Evolutionary conservation across 2,797 vertebrate genomes (phyloP).

Genomic region (Sebastes hubbsi): DNA sequence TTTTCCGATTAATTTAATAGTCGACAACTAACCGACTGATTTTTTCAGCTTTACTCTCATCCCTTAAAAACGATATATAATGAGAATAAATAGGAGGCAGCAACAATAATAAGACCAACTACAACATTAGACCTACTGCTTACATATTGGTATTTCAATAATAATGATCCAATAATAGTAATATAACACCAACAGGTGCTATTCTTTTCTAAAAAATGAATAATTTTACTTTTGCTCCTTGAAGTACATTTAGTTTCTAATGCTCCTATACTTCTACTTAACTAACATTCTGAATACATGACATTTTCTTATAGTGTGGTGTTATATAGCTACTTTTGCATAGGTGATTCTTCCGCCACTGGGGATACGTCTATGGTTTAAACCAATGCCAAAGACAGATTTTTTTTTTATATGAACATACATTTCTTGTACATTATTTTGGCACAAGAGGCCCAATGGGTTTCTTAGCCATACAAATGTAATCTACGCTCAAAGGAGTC

Average conservation of each 20-base stretch:
- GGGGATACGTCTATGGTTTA: neutral
- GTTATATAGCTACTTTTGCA: neutral
- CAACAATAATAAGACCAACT: too few species aligned
- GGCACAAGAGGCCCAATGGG: too few species aligned
- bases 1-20: too few species aligned
- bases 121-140: neutral
- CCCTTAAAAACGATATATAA: too few species aligned
- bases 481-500: neutral
- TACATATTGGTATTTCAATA: neutral
- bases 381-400: neutral
- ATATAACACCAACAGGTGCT: neutral
- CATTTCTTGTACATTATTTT: neutral
- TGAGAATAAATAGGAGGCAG: too few species aligned
- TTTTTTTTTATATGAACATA: neutral
- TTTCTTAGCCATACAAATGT: neutral
- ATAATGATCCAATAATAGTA: neutral
- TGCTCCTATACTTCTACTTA: neutral
- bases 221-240: neutral
- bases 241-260: neutral
- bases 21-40: too few species aligned
- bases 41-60: too few species aligned
- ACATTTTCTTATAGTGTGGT: neutral
- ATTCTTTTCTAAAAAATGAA: neutral
- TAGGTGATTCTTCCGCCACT: too few species aligned
- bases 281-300: neutral